Conservation (phyloP, 2,888 invertebrate genomes). For the Himalopsyche anomala region DNA sequence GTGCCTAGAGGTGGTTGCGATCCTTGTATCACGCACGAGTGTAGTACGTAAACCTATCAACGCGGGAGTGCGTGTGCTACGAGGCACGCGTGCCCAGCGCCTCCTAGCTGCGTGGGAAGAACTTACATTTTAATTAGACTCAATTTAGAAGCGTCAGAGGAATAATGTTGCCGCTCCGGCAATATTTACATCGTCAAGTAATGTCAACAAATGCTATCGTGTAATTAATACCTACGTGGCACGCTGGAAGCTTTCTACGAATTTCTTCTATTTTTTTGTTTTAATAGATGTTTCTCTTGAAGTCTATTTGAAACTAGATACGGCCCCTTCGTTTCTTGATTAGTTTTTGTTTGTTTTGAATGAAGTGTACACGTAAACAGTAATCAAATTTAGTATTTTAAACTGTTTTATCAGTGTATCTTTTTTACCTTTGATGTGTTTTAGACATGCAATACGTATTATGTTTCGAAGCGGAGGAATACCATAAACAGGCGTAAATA, state of each 20-base stretch:
- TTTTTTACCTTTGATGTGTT: conserved; percentile 4
- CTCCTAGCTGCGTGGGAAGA: conserved; percentile 18
- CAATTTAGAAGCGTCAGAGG: conserved; percentile 58
- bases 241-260: conserved; percentile 25
- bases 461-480: neutral
- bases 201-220: conserved; percentile 56
- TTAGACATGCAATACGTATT: neutral
- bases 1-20: conserved; percentile 29
- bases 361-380: conserved; percentile 20
- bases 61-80: neutral
- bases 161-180: conserved; percentile 57
- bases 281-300: conserved; percentile 7
- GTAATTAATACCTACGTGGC: conserved; percentile 52
- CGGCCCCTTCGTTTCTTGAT: neutral
- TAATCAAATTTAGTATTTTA: conserved; percentile 40
- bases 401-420: conserved; percentile 25
- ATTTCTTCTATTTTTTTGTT: conserved; percentile 2
- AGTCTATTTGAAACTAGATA: neutral
- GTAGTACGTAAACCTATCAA: conserved; percentile 49
- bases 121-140: conserved; percentile 60
- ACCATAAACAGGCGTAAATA: too few species aligned
- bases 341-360: conserved; percentile 14
- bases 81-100: conserved; percentile 44
- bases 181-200: conserved; percentile 61
- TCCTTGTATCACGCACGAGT: conserved; percentile 36